Evolutionary conservation across 2,113 vertebrate genomes (phyloP).

Genomic region (Tetrao urogallus): DNA sequence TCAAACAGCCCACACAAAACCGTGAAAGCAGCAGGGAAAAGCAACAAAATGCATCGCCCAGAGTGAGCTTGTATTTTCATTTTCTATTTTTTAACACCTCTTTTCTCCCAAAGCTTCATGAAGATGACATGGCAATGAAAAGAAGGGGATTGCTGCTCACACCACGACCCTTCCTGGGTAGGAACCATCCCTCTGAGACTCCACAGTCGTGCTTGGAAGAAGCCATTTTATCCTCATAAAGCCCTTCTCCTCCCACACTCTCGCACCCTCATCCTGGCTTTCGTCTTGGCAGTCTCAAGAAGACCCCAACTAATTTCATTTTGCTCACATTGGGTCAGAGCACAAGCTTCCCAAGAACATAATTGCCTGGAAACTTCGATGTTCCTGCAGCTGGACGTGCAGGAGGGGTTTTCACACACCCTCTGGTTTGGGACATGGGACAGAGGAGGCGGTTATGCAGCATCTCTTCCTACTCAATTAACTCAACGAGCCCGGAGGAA

Average conservation of each 20-base stretch:
- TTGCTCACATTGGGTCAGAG: neutral
- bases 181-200: neutral
- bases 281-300: neutral
- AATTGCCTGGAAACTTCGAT: constrained; percentile 9
- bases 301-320: neutral
- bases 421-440: constrained; percentile 29
- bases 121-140: neutral
- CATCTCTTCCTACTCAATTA: constrained; percentile 37
- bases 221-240: neutral
- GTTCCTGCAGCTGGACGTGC: constrained; percentile 47
- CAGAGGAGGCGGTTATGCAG: constrained; percentile 4
- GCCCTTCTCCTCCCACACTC: neutral
- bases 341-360: constrained; percentile 48
- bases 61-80: neutral
- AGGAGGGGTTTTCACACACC: constrained; percentile 72
- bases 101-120: neutral
- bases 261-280: neutral
- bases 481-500: neutral
- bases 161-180: neutral
- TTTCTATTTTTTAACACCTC: neutral
- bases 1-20: neutral
- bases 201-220: neutral
- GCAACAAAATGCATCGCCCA: rapidly evolving
- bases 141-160: neutral
- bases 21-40: neutral